Evolutionary conservation across 2,113 vertebrate species (phyloP), one percentile per base, ranked within the genome.

Genomic region (Microtus montanus): DNA sequence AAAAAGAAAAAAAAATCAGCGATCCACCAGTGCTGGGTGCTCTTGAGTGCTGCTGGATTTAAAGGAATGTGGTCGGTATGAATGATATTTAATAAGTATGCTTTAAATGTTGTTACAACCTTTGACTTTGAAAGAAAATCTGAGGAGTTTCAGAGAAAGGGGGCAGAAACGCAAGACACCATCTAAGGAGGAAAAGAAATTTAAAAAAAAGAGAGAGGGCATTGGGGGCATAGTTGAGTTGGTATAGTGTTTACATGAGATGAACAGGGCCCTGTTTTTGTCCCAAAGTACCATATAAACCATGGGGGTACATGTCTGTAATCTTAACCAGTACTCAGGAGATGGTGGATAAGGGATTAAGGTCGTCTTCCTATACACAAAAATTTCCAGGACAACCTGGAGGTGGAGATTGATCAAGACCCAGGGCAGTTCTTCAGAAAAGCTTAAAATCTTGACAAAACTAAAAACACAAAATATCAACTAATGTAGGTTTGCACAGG

Each of bases 381-480:
- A 24, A 77, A 47, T 44, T 77, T 47, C 44, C 12, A 28, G 24
- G 4, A 14, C 13, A 47, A 30, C 38, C 74, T 77, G 13, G 49
- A n/a, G 15, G 15, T 17, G 0, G 68, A 0, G 5, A 20, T 24
- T 20, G 24, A 20, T 28, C 9, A 74, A 41, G 63, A 19, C 24
- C 9, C 30, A 58, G 44, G 20, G 24, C n/a, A 86, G 11, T 3
- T 74, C 22, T 44, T 89, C 26, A n/a, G 33, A 89, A 3, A 68
- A 61, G 49, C 24, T 41, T 41, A 4, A 83, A 41, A 26, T 83
- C 58, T 30, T 83, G 80, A 14, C n/a, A 63, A 63, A 41, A 63
- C 58, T 83, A 41, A 83, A 87, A 86, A 80, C 22, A 66, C 20
- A 94, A 89, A 58, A 54, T 71, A 92, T 58, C 75, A 93, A 63